Evolutionary conservation across 1,140 invertebrate genomes (phyloP), one percentile per base, ranked within the genome.

Genomic region (Nomia melanderi): DNA sequence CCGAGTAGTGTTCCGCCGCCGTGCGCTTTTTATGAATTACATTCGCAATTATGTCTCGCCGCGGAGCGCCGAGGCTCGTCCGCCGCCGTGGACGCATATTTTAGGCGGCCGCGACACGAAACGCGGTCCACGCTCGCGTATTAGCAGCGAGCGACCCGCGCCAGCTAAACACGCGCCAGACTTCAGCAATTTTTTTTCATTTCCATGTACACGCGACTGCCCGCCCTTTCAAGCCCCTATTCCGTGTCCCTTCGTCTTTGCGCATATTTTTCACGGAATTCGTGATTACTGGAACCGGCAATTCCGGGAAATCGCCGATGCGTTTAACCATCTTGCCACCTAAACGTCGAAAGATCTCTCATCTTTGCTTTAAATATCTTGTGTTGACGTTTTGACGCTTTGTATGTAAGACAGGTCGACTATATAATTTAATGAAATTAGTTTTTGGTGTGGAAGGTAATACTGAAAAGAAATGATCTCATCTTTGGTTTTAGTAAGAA

Each of bases 11-110:
- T 67, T 62, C 57, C 44, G 44, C 57, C 44, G 44, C 39, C 62
- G 57, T 31, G 41, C 31, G 59, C 67, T 85, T 82, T 82, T 87
- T 86, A 85, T 83, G 77, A 88, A 88, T 88, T 87, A 87, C 82
- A 81, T 83, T 87, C 78, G 81, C 79, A 88, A 88, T 88, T 86
- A 88, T 84, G 80, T 69, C 23, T 39, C 36, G 31, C 9, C 53
- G 39, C 39, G 33, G 47, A 56, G 39, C 54, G n/a, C 36, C 44
- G 20, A 27, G 33, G 39, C 62, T 54, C 63, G 60, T 63, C 39
- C 31, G 33, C n/a, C 47, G n/a, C 41, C n/a, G 36, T 31, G 33
- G 39, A 23, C 57, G 50, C 31, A 82, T 82, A 82, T 83, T 83
- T 83, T 59, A 78, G 64, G 27, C 44, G 44, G 54, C 77, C 25